phyloP scores from a whole-genome alignment of 2,797 vertebrate genomes.

The Sebastes iracundus region DNA sequence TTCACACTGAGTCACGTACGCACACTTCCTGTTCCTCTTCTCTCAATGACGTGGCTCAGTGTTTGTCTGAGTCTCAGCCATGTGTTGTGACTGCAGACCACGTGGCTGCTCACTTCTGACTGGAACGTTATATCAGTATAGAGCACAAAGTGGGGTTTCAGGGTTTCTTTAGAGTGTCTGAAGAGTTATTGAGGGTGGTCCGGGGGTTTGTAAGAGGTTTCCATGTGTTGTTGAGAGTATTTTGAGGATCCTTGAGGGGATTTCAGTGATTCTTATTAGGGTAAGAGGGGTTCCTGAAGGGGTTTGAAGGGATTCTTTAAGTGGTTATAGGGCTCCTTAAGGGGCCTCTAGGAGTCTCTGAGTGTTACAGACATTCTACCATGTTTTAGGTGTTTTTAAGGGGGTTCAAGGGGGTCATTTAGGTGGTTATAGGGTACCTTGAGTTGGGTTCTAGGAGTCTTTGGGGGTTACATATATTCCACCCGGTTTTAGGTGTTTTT shows the following conservation, averaged over 20 bases:
- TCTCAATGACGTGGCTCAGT: conserved; percentile 13
- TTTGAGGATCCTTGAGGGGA: background rate
- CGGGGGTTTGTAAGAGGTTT: background rate
- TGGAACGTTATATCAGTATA: background rate
- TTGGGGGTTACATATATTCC: too few species aligned
- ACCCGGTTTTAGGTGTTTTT: too few species aligned
- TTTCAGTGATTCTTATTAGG: background rate
- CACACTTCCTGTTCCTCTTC: conserved; percentile 45
- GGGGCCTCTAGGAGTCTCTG: background rate
- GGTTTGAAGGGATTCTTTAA: background rate
- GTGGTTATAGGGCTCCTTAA: background rate
- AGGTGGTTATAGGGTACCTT: background rate
- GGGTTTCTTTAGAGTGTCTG: background rate
- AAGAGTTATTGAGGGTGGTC: background rate
- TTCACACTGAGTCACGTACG: conserved; percentile 45
- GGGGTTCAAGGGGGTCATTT: background rate
- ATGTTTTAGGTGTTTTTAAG: background rate
- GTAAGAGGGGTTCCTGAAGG: background rate
- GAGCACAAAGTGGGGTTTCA: background rate
- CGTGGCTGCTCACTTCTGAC: conserved; percentile 9
- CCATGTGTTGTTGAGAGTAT: background rate
- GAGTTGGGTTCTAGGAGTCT: background rate
- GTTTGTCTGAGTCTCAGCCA: conserved; percentile 25
- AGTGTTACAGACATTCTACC: background rate
- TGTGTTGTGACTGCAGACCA: conserved; percentile 33